Evolutionary conservation across 2,888 invertebrate species (phyloP).

Genomic region (Patella ulyssiponensis): DNA sequence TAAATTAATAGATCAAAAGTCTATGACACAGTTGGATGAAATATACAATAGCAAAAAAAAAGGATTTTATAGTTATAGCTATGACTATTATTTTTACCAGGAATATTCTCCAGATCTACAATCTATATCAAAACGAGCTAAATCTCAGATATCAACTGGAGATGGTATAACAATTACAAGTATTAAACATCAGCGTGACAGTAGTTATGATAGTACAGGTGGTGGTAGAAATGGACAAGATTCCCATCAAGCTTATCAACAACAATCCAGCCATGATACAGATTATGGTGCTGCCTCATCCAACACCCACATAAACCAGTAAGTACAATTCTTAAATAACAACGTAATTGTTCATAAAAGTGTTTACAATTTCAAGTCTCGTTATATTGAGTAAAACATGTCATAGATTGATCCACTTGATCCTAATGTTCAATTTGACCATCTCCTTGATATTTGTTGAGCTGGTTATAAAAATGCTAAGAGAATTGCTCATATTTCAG

Average conservation of each 20-base stretch:
- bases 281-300: slow-evolving; percentile 2
- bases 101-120: slow-evolving; percentile 73
- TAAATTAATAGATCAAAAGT: too few relatives aligned
- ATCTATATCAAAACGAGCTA: slow-evolving; percentile 66
- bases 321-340: background rate
- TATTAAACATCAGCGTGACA: slow-evolving; percentile 59
- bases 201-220: slow-evolving; percentile 41
- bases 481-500: too few relatives aligned
- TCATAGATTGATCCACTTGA: too few relatives aligned
- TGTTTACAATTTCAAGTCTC: too few relatives aligned
- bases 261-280: slow-evolving; percentile 16
- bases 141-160: slow-evolving; percentile 45
- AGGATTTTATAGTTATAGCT: too few relatives aligned
- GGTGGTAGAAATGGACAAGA: slow-evolving; percentile 36
- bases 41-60: too few relatives aligned
- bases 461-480: too few relatives aligned
- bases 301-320: slow-evolving; percentile 10
- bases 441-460: too few relatives aligned
- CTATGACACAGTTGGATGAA: too few relatives aligned
- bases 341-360: too few relatives aligned
- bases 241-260: slow-evolving; percentile 77
- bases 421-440: too few relatives aligned
- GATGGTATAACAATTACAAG: slow-evolving; percentile 71
- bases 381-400: too few relatives aligned
- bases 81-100: slow-evolving; percentile 44